phyloP scores from a whole-genome alignment of 2,888 invertebrate genomes.

The Loripinus fragilis region DNA sequence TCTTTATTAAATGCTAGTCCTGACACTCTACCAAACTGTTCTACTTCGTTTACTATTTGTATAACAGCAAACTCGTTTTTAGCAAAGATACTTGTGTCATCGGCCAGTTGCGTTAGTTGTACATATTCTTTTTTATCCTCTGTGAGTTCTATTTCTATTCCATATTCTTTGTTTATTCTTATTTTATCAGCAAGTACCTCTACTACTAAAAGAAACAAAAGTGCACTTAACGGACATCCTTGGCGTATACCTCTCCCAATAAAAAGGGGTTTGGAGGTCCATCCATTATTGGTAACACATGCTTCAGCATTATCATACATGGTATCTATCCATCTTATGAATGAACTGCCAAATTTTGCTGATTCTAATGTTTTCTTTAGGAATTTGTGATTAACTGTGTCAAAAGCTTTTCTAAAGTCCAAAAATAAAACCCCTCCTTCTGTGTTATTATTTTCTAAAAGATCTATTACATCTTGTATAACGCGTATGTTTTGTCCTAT shows the following conservation, averaged over 20 bases:
- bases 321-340: constrained; percentile 22
- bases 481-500: constrained; percentile 26
- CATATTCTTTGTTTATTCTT: neutral
- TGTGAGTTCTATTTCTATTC: neutral
- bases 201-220: constrained; percentile 21
- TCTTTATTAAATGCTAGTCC: neutral
- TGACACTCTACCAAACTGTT: constrained; percentile 7
- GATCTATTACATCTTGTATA: constrained; percentile 28
- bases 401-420: constrained; percentile 28
- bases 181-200: constrained; percentile 20
- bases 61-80: neutral
- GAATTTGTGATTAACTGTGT: constrained; percentile 19
- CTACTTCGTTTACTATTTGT: neutral
- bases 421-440: constrained; percentile 22
- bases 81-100: constrained; percentile 20
- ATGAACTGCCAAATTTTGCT: constrained; percentile 18
- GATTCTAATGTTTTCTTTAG: neutral
- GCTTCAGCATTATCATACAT: constrained; percentile 9
- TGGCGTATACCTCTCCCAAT: constrained; percentile 20
- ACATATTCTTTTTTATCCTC: neutral
- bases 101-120: constrained; percentile 13
- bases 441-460: constrained; percentile 9
- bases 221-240: constrained; percentile 25
- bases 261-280: constrained; percentile 3
- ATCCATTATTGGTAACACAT: constrained; percentile 22